These are phyloP conservation scores for Unio pictorum DNA, from an alignment of 2,888 invertebrate species.

Conservation along the genomic window DNA sequence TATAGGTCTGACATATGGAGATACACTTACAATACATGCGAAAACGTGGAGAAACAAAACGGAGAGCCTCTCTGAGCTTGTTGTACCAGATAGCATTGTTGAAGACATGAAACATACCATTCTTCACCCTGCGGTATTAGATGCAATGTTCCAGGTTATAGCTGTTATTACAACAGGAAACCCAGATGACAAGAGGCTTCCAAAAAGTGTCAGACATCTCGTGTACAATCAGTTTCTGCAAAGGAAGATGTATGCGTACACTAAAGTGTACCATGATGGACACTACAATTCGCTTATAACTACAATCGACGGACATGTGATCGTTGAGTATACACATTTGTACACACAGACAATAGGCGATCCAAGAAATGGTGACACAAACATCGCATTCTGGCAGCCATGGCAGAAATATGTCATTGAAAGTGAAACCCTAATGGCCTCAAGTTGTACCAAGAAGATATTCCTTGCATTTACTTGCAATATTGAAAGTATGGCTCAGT, in stretches of 20 bases:
- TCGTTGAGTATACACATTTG: constrained; percentile 32
- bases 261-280: constrained; percentile 8
- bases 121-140: constrained; percentile 36
- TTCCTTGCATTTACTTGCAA: too few species aligned
- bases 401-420: too few species aligned
- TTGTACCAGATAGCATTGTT: constrained; percentile 13
- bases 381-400: not conserved
- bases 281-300: constrained; percentile 27
- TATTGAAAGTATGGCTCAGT: too few species aligned
- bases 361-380: constrained; percentile 2
- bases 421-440: too few species aligned
- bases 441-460: too few species aligned
- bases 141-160: constrained; percentile 28
- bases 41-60: constrained; percentile 10
- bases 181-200: constrained; percentile 19
- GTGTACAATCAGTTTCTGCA: constrained; percentile 14
- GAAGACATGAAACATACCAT: constrained; percentile 19
- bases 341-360: constrained; percentile 1
- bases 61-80: constrained; percentile 25
- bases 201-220: constrained; percentile 16
- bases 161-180: constrained; percentile 12
- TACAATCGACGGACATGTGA: constrained; percentile 23
- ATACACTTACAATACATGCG: not conserved
- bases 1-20: constrained; percentile 9
- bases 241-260: constrained; percentile 26